A percentile compares a stretch with the other conserved stretches of the same genome.
Conservation (phyloP, 2,797 vertebrate genomes). For the Synaphobranchus kaupii region DNA sequence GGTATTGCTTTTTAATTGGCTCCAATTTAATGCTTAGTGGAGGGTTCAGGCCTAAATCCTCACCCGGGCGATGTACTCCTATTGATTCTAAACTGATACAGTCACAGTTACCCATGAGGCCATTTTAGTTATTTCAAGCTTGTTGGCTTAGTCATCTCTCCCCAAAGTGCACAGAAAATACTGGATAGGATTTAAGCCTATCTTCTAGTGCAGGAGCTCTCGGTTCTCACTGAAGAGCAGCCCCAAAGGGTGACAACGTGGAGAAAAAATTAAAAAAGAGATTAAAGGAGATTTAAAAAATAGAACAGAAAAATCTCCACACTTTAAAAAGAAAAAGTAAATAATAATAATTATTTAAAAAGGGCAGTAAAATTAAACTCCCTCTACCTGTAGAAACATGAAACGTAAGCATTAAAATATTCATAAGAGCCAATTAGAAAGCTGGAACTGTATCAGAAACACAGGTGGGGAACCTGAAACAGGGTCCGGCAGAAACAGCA, state of each 20-base stretch:
- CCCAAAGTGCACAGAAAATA: not conserved
- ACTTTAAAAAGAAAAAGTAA: not conserved
- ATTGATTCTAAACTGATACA: slow-evolving; percentile 4
- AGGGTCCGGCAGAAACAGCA: not conserved
- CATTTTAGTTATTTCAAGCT: slow-evolving; percentile 5
- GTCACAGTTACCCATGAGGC: not conserved
- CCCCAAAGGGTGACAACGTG: not conserved
- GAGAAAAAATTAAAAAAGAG: not conserved
- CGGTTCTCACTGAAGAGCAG: not conserved
- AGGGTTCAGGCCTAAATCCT: not conserved
- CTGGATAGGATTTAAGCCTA: not conserved
- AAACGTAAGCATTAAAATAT: slow-evolving; percentile 60
- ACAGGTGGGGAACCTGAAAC: slow-evolving; percentile 32
- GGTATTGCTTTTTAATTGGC: not conserved
- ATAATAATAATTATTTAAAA: not conserved
- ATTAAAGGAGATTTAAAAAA: not conserved
- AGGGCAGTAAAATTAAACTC: slow-evolving; percentile 28
- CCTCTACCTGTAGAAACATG: slow-evolving; percentile 55
- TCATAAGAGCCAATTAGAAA: slow-evolving; percentile 58
- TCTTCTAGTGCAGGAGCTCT: not conserved
- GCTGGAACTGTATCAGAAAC: slow-evolving; percentile 42
- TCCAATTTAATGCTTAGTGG: not conserved
- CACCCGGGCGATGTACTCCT: not conserved
- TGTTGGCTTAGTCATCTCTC: not conserved
- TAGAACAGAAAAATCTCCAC: not conserved